Evolutionary conservation across 2,888 invertebrate species (phyloP), one percentile per base, ranked within the genome.

Genomic region (Seira musarum): DNA sequence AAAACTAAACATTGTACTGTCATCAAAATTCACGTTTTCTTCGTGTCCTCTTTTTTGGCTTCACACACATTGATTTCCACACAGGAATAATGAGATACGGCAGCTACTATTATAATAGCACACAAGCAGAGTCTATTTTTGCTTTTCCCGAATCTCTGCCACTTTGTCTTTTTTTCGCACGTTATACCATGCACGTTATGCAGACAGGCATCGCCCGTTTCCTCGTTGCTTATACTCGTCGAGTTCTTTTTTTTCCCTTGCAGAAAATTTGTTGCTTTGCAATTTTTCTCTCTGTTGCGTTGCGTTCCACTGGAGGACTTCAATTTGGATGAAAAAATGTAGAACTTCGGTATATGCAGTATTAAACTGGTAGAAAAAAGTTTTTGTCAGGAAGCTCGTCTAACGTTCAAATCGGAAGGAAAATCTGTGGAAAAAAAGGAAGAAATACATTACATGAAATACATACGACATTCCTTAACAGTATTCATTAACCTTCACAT

Each of bases 1-100:
- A 89, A 95, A 95, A 89, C 94, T 94, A 90, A 94, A 95, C 95
- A 95, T 95, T 78, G 49, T 80, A 57, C 70, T 74, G 64, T 79
- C 79, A 71, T 80, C 74, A 80, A 80, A 74, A 70, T 57, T 65
- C 53, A 30, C 69, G 66, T 63, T 80, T 80, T 74, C 80, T 80
- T 80, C 74, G 21, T 21, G 69, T 74, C 40, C 74, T 74, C 57
- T 74, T 80, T 71, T 79, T 79, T 73, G 68, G 49, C 22, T 74
- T 69, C 25, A 80, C 22, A 35, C 25, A 70, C 80, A 80, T 80
- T 69, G 74, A 74, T 80, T 21, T 60, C 24, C 68, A 13, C 19
- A 35, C 6, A n/a, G 22, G 10, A 66, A n/a, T 66, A 17, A 3
- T 66, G 13, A 8, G 22, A 22, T 8, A n/a, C 6, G 21, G n/a